Base-by-base conservation (phyloP, 2,888 invertebrate species). In the Ophion costatus region DNA sequence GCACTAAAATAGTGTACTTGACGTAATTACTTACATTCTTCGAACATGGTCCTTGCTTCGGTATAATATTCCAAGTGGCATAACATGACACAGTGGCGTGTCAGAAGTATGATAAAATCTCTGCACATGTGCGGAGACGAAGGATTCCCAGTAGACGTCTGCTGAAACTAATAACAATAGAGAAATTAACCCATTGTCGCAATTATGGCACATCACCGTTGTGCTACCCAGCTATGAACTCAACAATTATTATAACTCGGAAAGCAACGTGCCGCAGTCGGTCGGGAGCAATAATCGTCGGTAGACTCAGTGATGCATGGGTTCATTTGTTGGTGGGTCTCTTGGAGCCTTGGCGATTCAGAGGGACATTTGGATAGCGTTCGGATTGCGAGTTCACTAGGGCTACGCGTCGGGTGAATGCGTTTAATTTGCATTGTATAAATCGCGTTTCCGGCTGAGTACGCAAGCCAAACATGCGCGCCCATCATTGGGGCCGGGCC, bases 361-460 rank as follows among this genome's bases (percentile, higher is more conserved):
- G 51, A 45, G n/a, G 24, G 38, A 5, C 11, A 64, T 56, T n/a
- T 22, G 59, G 17, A 22, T 29, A 64, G 64, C 24, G 33, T 22
- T 59, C 64, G 66, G 57, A 61, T 24, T 24, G 59, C 22, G 57
- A 29, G 33, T 76, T 76, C 17, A 59, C 57, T 33, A 45, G 66
- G 64, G 45, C 24, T 42, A 33, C 74, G 64, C 77, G 64, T 79
- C 75, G 73, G 69, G 86, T 83, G 89, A 89, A 90, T 90, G 29
- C 29, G 89, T 92, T 92, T 91, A 92, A 93, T 92, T 93, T 93
- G 92, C 93, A 93, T 92, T 90, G 91, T 91, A 92, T 92, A 93
- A 91, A 92, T 90, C 88, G 91, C 90, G 90, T 92, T 93, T 92
- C 91, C 92, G 92, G 91, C 90, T 90, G 93, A 91, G 91, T 90